Evolutionary conservation across 2,888 invertebrate species (phyloP), one percentile per base, ranked within the genome.

Genomic region (Epirrhoe alternata): DNA sequence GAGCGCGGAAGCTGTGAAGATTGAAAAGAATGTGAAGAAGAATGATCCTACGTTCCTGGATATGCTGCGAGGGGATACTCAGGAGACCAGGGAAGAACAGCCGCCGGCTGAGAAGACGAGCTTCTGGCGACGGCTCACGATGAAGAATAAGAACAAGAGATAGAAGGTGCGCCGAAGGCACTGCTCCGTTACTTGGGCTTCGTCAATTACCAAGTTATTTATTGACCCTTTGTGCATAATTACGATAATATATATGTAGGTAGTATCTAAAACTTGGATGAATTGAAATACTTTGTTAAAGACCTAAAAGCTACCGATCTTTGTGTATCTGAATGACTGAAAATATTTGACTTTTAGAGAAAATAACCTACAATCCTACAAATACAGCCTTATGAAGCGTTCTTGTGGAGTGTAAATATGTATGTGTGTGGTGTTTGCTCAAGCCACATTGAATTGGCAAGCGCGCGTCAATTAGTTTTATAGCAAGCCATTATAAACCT

Each of bases 101-200:
- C 89, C 94, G 71, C 86, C 93, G 33, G 88, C 92, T 1, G 95
- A 95, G 79, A 95, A 95, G 85, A 94, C 95, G 63, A 94, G 94
- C 84, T 95, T 95, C 91, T 95, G 95, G 95, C 94, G 95, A 84
- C 94, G 95, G 81, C 94, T 95, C 77, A 95, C 95, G 73, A 95
- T 95, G 94, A 95, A 95, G 83, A 95, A 94, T 77, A 95, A 95
- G 82, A 95, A 94, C 77, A 95, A 95, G 86, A 95, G 95, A 94
- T 95, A 95, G 94, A 70, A 38, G 51, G 31, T 62, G 61, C 77
- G 79, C 77, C 70, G 77, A 74, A 72, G 70, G 74, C 74, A 75
- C 80, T 81, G 84, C 84, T 86, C 83, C 82, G 81, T 65, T 56
- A 49, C 16, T 57, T 67, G 64, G 60, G 66, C 64, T 60, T 69